Conservation (phyloP, 2,113 vertebrate species). For the Sterrhoptilus dennistouni region DNA sequence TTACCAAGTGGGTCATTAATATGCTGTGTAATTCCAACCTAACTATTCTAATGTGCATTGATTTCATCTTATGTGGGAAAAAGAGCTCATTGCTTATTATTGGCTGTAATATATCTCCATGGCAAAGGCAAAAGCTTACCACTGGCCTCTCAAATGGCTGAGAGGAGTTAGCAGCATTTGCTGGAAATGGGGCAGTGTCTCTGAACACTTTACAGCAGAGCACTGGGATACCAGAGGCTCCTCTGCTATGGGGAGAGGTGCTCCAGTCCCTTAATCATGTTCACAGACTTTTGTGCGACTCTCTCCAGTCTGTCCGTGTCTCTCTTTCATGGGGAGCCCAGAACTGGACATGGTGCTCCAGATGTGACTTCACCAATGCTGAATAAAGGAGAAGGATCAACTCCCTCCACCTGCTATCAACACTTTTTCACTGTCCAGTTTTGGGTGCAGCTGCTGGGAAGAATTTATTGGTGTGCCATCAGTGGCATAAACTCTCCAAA, state of each 20-base stretch:
- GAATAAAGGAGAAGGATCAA: not conserved
- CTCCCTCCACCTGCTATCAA: not conserved
- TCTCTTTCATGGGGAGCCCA: not conserved
- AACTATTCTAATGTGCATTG: constrained; percentile 42
- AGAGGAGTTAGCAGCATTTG: not conserved
- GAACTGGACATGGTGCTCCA: not conserved
- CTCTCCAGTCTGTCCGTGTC: not conserved
- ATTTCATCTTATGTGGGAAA: constrained; percentile 29
- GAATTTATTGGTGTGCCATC: not conserved
- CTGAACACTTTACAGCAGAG: not conserved
- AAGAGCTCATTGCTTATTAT: constrained; percentile 29
- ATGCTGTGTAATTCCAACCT: not conserved
- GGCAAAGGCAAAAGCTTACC: not conserved
- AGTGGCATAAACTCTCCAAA: not conserved
- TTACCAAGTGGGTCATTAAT: constrained; percentile 8
- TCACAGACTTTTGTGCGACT: accelerated
- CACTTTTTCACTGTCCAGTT: not conserved
- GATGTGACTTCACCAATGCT: not conserved
- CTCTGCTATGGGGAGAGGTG: not conserved
- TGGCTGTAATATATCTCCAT: constrained; percentile 1
- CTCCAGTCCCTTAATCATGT: not conserved
- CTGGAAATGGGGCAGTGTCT: not conserved
- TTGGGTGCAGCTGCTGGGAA: not conserved
- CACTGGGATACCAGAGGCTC: not conserved
- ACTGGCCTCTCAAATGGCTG: not conserved